A percentile compares a stretch with the other conserved stretches of the same genome.
phyloP scores from a whole-genome alignment of 2,888 invertebrate genomes.

The Bimastos eiseni region DNA sequence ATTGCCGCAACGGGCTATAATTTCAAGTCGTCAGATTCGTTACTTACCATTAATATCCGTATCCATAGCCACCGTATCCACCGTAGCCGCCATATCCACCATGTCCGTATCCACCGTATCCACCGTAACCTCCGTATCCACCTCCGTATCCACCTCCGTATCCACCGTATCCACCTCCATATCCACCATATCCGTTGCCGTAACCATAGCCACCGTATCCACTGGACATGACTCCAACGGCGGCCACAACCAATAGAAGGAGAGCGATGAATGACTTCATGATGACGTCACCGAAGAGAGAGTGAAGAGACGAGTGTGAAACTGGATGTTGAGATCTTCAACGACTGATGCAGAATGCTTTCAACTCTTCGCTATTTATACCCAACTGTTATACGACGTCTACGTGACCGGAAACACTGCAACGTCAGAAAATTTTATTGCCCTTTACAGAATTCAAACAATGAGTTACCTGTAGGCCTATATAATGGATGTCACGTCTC shows the following conservation, averaged over 20 bases:
- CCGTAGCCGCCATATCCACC: not conserved
- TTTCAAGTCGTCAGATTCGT: too few relatives aligned
- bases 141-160: not conserved
- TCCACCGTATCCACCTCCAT: not conserved
- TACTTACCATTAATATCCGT: not conserved
- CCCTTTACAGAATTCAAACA: too few relatives aligned
- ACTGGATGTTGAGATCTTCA: not conserved
- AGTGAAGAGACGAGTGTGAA: not conserved
- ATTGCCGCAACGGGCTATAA: too few relatives aligned
- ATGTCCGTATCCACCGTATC: not conserved
- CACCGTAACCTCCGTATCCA: too few relatives aligned
- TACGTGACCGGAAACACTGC: not conserved
- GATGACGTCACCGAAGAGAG: not conserved
- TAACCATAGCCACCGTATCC: not conserved
- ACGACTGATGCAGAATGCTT: slow-evolving; percentile 6
- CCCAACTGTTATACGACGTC: not conserved
- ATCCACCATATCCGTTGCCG: not conserved
- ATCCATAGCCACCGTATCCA: not conserved
- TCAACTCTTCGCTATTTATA: slow-evolving; percentile 13
- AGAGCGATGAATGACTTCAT: slow-evolving; percentile 6
- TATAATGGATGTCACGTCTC: too few relatives aligned
- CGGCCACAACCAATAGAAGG: slow-evolving; percentile 1
- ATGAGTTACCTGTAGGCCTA: too few relatives aligned
- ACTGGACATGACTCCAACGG: not conserved
- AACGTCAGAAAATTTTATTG: not conserved